Base-by-base conservation (phyloP, 37 sponge, comb jelly and placozoan genomes). In the Crambe crambe region DNA sequence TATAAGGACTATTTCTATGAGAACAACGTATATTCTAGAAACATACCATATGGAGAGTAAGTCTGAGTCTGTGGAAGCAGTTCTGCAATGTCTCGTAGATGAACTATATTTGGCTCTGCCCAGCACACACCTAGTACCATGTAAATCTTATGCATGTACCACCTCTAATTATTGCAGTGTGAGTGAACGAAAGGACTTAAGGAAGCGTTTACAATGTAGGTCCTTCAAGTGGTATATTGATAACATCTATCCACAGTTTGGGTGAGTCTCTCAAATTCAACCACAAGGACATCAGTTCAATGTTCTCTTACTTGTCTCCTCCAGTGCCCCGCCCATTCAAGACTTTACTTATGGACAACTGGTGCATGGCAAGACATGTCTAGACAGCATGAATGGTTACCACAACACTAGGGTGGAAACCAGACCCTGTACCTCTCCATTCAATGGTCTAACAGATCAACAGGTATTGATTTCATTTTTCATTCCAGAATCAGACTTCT, bases 201-300 rank as follows among this genome's bases (percentile, higher is more conserved):
- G 87, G 41, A 70, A 79, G 58, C 58, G 73, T 54, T 72, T 95
- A 12, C 54, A 95, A 56, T 96, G 96, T 74, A 96, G 89, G 57
- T 74, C 93, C 23, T 96, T 96, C 80, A 78, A 80, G 59, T 96
- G 96, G 96, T 96, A 72, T 68, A 47, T 96, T 23, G 85, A 83
- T 37, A 96, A 86, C 27, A 61, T 96, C 63, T 96, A 92, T 76
- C 92, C 96, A 26, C 93, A 92, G 27, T 76, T 90, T 43, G 61
- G 67, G 88, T 87, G 22, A 87, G 80, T 61, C 21, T 41, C 17
- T 3, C 25, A 44, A n/a, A 41, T 30, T 62, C 6, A n/a, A n/a
- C n/a, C n/a, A n/a, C n/a, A n/a, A n/a, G n/a, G n/a, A n/a, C n/a
- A n/a, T n/a, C n/a, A n/a, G n/a, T n/a, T n/a, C n/a, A n/a, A n/a